Conservation (phyloP, 2,888 invertebrate species). For the Lepidochitona cinerea region DNA sequence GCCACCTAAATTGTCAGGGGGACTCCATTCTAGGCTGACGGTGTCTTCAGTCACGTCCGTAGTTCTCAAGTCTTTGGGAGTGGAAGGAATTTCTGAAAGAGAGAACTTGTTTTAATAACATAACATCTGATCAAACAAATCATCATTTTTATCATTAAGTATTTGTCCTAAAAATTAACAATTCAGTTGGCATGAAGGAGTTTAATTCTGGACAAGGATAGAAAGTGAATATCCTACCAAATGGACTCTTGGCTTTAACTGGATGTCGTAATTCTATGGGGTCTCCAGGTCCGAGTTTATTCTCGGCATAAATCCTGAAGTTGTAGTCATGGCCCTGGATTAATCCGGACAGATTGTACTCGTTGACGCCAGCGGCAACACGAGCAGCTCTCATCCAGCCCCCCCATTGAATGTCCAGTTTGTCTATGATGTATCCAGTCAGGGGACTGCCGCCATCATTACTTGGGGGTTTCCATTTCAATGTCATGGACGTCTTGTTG, state of each 20-base stretch:
- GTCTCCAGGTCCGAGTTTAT: conserved; percentile 67
- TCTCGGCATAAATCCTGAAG: conserved; percentile 69
- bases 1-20: conserved; percentile 91
- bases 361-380: conserved; percentile 37
- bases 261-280: conserved; percentile 82
- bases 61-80: conserved; percentile 55
- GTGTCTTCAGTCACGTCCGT: conserved; percentile 53
- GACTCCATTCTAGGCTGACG: conserved; percentile 87
- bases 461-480: conserved; percentile 66
- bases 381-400: conserved; percentile 59
- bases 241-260: conserved; percentile 71
- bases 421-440: conserved; percentile 65
- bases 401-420: conserved; percentile 50
- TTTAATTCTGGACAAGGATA: no score
- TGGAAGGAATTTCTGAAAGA: conserved; percentile 59
- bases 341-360: conserved; percentile 38
- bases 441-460: conserved; percentile 65
- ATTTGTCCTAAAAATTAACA: no score
- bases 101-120: no score
- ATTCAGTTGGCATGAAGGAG: no score
- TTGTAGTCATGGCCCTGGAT: conserved; percentile 58
- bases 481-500: conserved; percentile 53
- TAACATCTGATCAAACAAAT: no score
- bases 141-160: no score
- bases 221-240: conserved; percentile 84